Evolutionary conservation across 2,797 vertebrate species (phyloP), one percentile per base, ranked within the genome.

Genomic region (Podarcis lilfordi): DNA sequence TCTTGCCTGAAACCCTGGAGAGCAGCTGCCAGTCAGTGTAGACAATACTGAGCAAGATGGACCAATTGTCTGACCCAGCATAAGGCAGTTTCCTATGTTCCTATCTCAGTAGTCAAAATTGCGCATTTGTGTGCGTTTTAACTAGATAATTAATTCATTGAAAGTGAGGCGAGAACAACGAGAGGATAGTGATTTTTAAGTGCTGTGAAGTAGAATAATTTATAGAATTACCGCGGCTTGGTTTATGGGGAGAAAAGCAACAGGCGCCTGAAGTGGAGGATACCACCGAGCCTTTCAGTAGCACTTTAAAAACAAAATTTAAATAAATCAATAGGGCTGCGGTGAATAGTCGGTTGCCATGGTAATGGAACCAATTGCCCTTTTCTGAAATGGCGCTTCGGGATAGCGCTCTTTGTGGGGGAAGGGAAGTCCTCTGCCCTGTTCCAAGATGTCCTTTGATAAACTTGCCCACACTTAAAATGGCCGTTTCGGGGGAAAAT

Each of bases 331-430:
- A 43, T 45, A 85, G 23, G 37, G 59, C 59, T 80, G 55, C 32
- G 3, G n/a, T 8, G 61, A 68, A 88, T 82, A 61, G 40, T 68
- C 55, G 3, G 76, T 85, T 80, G 32, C 82, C 82, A 88, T 71
- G 74, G 87, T 43, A 29, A 88, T 29, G 61, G 43, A 80, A 21
- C 76, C 37, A 43, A 27, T 55, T 85, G 83, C 78, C 71, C 88
- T 89, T 89, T 85, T 74, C 11, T 32, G 37, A 82, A 45, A 66
- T 76, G 79, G 86, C 55, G 55, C 37, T 23, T 87, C 21, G 64
- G 11, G 35, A 72, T 59, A 21, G 25, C 15, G 32, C 15, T 7
- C 25, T 55, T 4, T 35, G 19, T 17, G 35, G 27, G 37, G 1
- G 66, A 10, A 5, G 45, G 23, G 66, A 61, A 61, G 3, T 29